Evolutionary conservation across 2,888 invertebrate species (phyloP), one percentile per base, ranked within the genome.

Genomic region (Troides helena): DNA sequence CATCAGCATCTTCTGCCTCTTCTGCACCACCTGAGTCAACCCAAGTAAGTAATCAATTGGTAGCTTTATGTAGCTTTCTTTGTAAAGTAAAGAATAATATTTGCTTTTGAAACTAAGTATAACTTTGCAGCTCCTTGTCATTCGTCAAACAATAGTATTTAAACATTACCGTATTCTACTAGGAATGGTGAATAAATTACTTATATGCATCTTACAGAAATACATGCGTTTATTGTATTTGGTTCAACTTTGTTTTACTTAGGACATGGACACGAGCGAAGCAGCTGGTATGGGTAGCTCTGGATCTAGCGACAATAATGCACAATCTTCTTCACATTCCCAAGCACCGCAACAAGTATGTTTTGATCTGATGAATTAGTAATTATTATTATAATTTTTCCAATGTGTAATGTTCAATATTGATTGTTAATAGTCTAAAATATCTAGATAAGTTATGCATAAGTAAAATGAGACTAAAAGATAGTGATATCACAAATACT

Each of bases 1-100:
- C 95, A 61, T 95, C 95, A 12, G 90, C 81, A 75, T 88, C 84
- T 23, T 87, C 87, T 0, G 90, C 94, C 84, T 85, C 94, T 76
- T 95, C 95, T 12, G 92, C 82, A 75, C 90, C 86, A 10, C 90
- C 90, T 0, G 92, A 94, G 85, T 87, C 94, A 77, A 68, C 93
- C 78, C 85, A 85, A 79, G 84, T 82, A 65, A 21, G 7, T 64
- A 57, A 18, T 57, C 17, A 21, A 57, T 53, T 57, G 57, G 21
- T 7, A 6, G n/a, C 21, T 18, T 21, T 57, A 57, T 50, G 4
- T 5, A 50, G 18, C 17, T 50, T 39, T 39, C 39, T 39, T 39
- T 10, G 8, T 7, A 39, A 39, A 39, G 39, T 39, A 39, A 39
- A 39, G 7, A 39, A 39, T 39, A 39, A 39, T 10, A 7, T 7